phyloP scores from a whole-genome alignment of 2,888 invertebrate genomes.

The Parnassius apollo region DNA sequence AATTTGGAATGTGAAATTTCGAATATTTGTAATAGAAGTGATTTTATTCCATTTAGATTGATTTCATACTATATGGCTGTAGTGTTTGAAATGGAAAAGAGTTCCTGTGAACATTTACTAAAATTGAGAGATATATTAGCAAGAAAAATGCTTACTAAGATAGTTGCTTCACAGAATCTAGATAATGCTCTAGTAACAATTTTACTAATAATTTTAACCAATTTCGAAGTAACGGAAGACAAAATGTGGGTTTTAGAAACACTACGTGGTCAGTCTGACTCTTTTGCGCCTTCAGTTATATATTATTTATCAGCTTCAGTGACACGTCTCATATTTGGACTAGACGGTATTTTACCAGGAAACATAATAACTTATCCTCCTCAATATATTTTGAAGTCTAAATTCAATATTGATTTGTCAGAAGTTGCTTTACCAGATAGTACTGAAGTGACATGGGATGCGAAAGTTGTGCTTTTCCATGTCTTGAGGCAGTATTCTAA shows the following conservation, averaged over 20 bases:
- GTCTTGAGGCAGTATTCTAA: slow-evolving; percentile 62
- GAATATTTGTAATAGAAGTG: slow-evolving; percentile 46
- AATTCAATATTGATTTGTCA: slow-evolving; percentile 68
- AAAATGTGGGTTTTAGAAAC: slow-evolving; percentile 54
- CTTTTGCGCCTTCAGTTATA: slow-evolving; percentile 49
- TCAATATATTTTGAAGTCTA: slow-evolving; percentile 62
- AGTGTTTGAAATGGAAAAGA: slow-evolving; percentile 35
- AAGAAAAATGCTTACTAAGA: slow-evolving; percentile 56
- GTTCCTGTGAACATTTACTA: slow-evolving; percentile 35
- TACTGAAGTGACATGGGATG: slow-evolving; percentile 74
- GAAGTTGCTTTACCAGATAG: slow-evolving; percentile 68
- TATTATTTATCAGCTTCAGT: slow-evolving; percentile 53
- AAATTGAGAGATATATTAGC: slow-evolving; percentile 42
- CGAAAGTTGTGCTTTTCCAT: slow-evolving; percentile 68
- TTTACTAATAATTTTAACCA: slow-evolving; percentile 53
- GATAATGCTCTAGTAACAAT: slow-evolving; percentile 63
- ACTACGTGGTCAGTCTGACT: slow-evolving; percentile 59
- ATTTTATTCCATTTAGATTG: slow-evolving; percentile 61
- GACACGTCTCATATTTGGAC: slow-evolving; percentile 54
- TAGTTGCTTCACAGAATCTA: slow-evolving; percentile 56
- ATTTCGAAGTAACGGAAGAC: slow-evolving; percentile 42
- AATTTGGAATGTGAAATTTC: slow-evolving; percentile 32
- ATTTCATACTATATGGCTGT: slow-evolving; percentile 41
- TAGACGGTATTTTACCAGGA: slow-evolving; percentile 50
- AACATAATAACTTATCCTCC: slow-evolving; percentile 59